phyloP scores from a whole-genome alignment of 2,113 vertebrate genomes.

The Globicephala melas region DNA sequence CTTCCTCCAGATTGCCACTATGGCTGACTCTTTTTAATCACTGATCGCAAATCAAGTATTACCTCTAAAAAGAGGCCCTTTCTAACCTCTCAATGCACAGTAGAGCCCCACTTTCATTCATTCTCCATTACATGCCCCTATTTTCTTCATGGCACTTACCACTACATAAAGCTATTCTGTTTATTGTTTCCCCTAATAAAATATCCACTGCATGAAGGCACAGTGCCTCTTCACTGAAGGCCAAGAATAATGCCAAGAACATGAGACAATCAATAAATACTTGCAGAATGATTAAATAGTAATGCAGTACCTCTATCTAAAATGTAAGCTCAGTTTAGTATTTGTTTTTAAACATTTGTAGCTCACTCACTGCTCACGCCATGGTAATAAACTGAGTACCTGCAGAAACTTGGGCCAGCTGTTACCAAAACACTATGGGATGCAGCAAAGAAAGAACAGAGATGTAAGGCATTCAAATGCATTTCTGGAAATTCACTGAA shows the following conservation, averaged over 20 bases:
- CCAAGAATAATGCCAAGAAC: background rate
- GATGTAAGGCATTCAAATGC: background rate
- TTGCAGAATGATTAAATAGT: background rate
- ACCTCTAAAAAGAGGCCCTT: background rate
- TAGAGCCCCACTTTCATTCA: background rate
- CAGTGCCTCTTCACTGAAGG: background rate
- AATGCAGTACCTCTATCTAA: background rate
- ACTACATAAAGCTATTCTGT: conserved; percentile 10
- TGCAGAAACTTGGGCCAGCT: conserved; percentile 45
- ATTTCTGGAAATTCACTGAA: conserved; percentile 30
- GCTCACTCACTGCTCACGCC: background rate
- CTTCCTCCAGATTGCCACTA: background rate
- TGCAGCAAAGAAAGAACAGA: conserved; percentile 20
- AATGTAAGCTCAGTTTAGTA: background rate
- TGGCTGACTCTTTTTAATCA: background rate
- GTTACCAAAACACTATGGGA: background rate
- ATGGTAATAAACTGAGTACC: background rate
- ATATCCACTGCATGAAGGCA: background rate
- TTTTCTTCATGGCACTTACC: background rate
- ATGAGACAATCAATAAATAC: background rate
- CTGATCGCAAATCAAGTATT: background rate
- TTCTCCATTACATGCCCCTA: background rate
- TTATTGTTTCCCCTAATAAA: background rate
- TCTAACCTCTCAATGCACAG: background rate
- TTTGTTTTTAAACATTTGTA: conserved; percentile 11